Evolutionary conservation across 2,888 invertebrate species (phyloP).

Genomic region (Sclerodermus sp.): DNA sequence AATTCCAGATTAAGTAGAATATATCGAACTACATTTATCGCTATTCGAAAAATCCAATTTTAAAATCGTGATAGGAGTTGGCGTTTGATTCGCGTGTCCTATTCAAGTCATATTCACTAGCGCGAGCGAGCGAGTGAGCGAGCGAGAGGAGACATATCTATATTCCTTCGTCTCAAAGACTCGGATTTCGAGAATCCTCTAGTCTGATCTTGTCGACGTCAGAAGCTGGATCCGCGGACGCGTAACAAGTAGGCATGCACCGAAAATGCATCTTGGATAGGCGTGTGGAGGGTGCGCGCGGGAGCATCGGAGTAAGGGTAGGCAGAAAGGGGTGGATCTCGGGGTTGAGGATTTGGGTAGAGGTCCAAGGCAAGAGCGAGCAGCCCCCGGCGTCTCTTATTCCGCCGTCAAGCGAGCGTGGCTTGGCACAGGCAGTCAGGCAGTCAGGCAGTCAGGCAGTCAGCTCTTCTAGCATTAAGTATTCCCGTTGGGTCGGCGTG

Average conservation of each 20-base stretch:
- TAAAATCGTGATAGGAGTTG: no score
- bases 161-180: background rate
- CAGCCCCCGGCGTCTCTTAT: conserved; percentile 32
- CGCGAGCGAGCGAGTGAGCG: no score
- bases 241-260: conserved; percentile 41
- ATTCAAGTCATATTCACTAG: no score
- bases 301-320: no score
- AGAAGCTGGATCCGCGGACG: conserved; percentile 25
- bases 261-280: conserved; percentile 19
- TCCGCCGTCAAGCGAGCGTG: conserved; percentile 47
- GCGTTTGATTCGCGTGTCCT: no score
- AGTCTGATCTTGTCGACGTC: conserved; percentile 14
- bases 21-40: no score
- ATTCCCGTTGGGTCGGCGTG: conserved; percentile 53
- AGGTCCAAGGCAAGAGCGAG: background rate
- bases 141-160: background rate
- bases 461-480: conserved; percentile 50
- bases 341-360: no score
- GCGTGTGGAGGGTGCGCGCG: no score
- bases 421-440: conserved; percentile 27
- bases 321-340: background rate
- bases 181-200: background rate
- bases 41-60: no score
- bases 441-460: conserved; percentile 34
- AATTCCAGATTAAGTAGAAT: no score